A percentile compares a stretch with the other conserved stretches of the same genome.
phyloP scores from a whole-genome alignment of 1,140 invertebrate genomes.

The Ptiloglossa arizonensis region DNA sequence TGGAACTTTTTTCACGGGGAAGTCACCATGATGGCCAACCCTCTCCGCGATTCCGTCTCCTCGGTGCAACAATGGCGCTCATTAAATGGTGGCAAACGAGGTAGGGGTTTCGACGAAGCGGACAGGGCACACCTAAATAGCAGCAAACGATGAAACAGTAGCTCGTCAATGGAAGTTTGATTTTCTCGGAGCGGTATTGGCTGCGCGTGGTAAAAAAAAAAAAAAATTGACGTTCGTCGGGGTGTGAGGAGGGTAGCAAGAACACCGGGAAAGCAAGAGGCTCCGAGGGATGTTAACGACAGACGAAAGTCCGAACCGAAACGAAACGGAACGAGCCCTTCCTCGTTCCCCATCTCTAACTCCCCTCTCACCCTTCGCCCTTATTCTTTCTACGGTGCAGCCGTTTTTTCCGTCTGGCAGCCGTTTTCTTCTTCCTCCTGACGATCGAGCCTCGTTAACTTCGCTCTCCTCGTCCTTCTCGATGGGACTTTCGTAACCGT shows the following conservation, averaged over 20 bases:
- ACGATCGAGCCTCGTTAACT: constrained; percentile 68
- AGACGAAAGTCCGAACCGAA: constrained; percentile 57
- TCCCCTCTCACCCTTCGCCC: too few relatives aligned
- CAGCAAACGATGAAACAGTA: not conserved
- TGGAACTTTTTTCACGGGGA: too few relatives aligned
- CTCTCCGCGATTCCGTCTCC: too few relatives aligned
- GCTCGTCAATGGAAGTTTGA: constrained; percentile 44
- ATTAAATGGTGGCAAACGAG: not conserved
- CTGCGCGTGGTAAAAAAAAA: constrained; percentile 14
- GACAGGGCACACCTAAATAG: not conserved
- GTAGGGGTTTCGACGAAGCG: not conserved
- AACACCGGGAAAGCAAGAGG: constrained; percentile 20
- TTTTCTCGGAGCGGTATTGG: constrained; percentile 15
- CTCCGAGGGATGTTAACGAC: constrained; percentile 56
- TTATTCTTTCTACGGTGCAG: constrained; percentile 31
- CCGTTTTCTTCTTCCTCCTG: constrained; percentile 49
- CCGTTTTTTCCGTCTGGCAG: constrained; percentile 46
- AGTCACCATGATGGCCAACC: too few relatives aligned
- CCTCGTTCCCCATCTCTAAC: too few relatives aligned
- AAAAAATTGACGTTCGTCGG: constrained; percentile 45
- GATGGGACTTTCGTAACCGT: constrained; percentile 58
- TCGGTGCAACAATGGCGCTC: not conserved
- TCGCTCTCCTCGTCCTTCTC: constrained; percentile 41
- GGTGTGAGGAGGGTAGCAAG: constrained; percentile 35
- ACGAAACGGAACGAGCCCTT: constrained; percentile 39